These are phyloP conservation scores for Caerostris extrusa DNA, from an alignment of 1,140 invertebrate species.

Conservation along the genomic window DNA sequence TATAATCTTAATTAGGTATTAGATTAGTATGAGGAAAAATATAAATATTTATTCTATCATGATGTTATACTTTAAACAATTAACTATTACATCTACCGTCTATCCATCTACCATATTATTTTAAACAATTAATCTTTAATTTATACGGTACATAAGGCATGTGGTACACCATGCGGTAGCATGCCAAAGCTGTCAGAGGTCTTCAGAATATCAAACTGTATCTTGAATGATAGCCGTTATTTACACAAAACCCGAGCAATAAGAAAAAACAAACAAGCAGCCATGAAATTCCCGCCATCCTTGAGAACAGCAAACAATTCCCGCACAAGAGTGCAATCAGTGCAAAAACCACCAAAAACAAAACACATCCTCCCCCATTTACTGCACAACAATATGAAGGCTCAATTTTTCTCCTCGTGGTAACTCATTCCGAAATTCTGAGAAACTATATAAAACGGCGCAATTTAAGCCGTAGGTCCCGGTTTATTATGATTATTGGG, in stretches of 20 bases:
- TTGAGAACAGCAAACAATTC: neutral
- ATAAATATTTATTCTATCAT: too few relatives aligned
- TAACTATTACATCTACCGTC: too few relatives aligned
- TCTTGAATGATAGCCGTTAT: neutral
- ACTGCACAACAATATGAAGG: conserved; percentile 18
- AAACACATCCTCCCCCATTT: neutral
- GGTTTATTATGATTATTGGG: too few relatives aligned
- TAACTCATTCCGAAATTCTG: conserved; percentile 19
- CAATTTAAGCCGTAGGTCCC: too few relatives aligned
- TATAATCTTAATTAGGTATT: too few relatives aligned
- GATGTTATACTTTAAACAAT: too few relatives aligned
- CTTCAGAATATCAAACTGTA: neutral
- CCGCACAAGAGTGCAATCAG: conserved; percentile 4
- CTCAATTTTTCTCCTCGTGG: neutral
- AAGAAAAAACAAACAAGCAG: neutral
- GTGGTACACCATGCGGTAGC: too few relatives aligned
- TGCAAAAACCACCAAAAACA: neutral
- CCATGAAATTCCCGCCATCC: neutral
- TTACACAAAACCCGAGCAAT: neutral
- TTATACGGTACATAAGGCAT: too few relatives aligned
- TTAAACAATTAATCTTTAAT: too few relatives aligned
- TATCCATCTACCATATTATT: too few relatives aligned
- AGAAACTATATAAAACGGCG: neutral
- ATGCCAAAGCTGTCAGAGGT: neutral
- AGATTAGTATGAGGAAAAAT: too few relatives aligned